phyloP scores from a whole-genome alignment of 2,797 vertebrate species.

The Prunella strophiata region DNA sequence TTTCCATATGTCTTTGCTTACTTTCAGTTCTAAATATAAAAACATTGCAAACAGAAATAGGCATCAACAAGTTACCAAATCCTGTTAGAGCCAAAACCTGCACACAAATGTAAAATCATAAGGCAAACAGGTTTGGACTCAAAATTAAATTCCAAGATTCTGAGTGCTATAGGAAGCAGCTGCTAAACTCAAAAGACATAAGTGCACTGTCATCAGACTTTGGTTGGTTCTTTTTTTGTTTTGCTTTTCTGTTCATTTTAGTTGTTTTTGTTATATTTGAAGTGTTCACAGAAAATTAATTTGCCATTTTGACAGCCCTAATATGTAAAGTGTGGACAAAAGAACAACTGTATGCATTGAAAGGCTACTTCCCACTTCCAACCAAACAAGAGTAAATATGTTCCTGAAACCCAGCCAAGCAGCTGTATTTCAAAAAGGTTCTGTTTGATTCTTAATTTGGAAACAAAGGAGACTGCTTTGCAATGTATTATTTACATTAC shows the following conservation, averaged over 20 bases:
- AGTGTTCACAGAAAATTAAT: neutral
- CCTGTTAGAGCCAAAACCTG: neutral
- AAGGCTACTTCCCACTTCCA: neutral
- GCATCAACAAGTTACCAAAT: neutral
- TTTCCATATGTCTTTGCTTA: slow-evolving; percentile 42
- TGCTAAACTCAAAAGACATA: neutral
- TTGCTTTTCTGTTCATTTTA: neutral
- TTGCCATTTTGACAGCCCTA: neutral
- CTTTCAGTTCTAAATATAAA: slow-evolving; percentile 41
- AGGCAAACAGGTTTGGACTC: neutral
- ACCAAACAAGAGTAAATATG: neutral
- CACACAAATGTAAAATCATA: neutral
- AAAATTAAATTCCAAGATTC: neutral
- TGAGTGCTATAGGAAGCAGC: neutral
- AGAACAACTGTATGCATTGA: neutral
- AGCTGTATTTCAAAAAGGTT: neutral
- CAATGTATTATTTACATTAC: neutral
- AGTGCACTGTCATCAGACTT: neutral
- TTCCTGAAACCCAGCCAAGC: neutral
- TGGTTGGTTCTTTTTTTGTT: neutral
- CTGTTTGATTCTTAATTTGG: neutral
- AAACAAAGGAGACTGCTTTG: neutral
- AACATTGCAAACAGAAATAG: neutral
- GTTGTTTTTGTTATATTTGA: neutral
- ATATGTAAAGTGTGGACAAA: neutral